Base-by-base conservation (phyloP, 2,797 vertebrate genomes). In the Trachops cirrhosus region DNA sequence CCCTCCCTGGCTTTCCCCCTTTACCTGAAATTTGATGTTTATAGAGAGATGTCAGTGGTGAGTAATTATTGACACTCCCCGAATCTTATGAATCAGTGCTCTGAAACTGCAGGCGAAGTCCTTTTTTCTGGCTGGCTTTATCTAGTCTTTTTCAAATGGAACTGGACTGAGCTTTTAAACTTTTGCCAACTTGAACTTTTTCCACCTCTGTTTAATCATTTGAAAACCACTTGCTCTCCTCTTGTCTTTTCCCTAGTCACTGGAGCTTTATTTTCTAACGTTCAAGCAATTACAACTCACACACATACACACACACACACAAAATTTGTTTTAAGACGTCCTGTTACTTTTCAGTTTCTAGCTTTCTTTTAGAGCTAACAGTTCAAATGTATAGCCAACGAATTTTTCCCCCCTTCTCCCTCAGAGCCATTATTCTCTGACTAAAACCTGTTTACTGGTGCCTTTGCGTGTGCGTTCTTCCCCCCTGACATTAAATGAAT, bases 401-500 rank as follows among this genome's bases (percentile, higher is more conserved):
- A 24, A 29, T 22, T 70, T 71, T 34, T 41, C 22, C 32, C 14
- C 10, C 18, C 48, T 48, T 57, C 24, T 50, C 39, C 95, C 78
- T 50, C 48, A 64, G 83, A 91, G 87, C 88, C 96, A 94, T 98
- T 98, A 96, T 98, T 98, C 98, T 98, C 98, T 97, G 97, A 97
- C 97, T 97, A 97, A 98, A 98, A 98, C 96, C 98, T 98, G 97
- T 98, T 98, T 98, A 97, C 95, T 98, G 95, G 95, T 97, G 97
- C 97, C 96, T 98, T 98, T 98, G 93, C 98, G 88, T 98, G 98
- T 98, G 86, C 9, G 2, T 89, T 95, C 48, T 52, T 22, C 2
- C 11, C 29, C 89, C 93, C 92, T 90, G 97, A 98, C 97, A 96
- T 98, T 97, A 98, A 98, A 97, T 93, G 97, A 98, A 98, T 98